Evolutionary conservation across 2,888 invertebrate genomes (phyloP), one percentile per base, ranked within the genome.

Genomic region (Aphidius colemani): DNA sequence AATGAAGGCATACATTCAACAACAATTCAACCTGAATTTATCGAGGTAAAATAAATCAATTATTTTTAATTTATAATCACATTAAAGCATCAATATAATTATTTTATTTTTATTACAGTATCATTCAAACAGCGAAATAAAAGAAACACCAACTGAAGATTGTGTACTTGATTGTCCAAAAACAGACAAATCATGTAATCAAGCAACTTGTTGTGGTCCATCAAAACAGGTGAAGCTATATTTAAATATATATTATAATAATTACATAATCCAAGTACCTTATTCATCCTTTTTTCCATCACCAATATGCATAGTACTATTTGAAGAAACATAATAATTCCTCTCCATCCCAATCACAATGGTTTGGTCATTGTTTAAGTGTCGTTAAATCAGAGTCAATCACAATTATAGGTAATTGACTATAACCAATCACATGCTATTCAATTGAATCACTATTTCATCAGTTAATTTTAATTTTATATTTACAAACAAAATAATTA

Each of bases 1-100:
- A 94, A 97, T 79, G 96, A 97, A 83, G 98, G 98, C 58, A 98
- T 98, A 73, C 98, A 98, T 83, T 98, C 98, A 50, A 98, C 98
- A 30, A 98, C 98, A 43, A 98, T 98, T 79, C 98, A 98, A 81
- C 98, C 98, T 0, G 98, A 98, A 84, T 98, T 98, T 82, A 91
- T 95, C 59, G 96, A 97, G 80, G 87, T 93, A 75, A 89, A 64
- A 84, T 46, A 18, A 10, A 48, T 11, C 18, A 45, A 57, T 50
- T 7, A 40, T 4, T 50, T 13, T 18, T 48, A 30, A 18, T 53
- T 59, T 18, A 18, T 2, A 2, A 18, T 18, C 13, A 18, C 13
- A 18, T 1, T 1, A 18, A 18, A 18, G 13, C 30, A 4, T 30
- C 30, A n/a, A 45, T 57, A 44, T 10, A 55, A 30, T 41, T 48